Evolutionary conservation across 2,113 vertebrate genomes (phyloP).

Genomic region (Leptobrachium leishanense): DNA sequence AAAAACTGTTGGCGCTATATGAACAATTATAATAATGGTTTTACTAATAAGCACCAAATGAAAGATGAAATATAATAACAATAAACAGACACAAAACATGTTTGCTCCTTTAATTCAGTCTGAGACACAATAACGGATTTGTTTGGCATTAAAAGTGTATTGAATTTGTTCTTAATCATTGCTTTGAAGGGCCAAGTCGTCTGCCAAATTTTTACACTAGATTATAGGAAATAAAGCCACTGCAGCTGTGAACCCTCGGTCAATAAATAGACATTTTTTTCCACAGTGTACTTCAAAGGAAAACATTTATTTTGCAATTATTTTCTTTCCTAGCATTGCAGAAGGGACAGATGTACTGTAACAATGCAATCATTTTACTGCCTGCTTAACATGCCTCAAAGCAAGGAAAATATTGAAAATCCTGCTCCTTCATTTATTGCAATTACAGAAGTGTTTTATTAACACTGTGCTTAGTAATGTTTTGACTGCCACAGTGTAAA

Average conservation of each 20-base stretch:
- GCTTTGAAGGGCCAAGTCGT: neutral
- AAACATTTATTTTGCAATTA: constrained; percentile 49
- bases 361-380: constrained; percentile 43
- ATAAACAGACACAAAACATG: no score
- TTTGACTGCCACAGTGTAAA: neutral
- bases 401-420: constrained; percentile 42
- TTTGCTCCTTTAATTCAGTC: no score
- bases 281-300: constrained; percentile 43
- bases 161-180: constrained; percentile 1
- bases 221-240: constrained; percentile 26
- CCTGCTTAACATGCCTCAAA: constrained; percentile 39
- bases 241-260: constrained; percentile 32
- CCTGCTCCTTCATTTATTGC: constrained; percentile 28
- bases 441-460: constrained; percentile 26
- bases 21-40: no score
- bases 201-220: constrained; percentile 4
- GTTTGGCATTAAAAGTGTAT: neutral
- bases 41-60: no score
- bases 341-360: constrained; percentile 40
- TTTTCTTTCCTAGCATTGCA: constrained; percentile 34
- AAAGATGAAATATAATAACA: no score
- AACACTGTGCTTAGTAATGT: constrained; percentile 15
- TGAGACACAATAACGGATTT: neutral
- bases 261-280: constrained; percentile 42
- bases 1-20: no score